These are phyloP conservation scores for Bovichtus diacanthus DNA, from an alignment of 2,797 vertebrate genomes.

Conservation along the genomic window DNA sequence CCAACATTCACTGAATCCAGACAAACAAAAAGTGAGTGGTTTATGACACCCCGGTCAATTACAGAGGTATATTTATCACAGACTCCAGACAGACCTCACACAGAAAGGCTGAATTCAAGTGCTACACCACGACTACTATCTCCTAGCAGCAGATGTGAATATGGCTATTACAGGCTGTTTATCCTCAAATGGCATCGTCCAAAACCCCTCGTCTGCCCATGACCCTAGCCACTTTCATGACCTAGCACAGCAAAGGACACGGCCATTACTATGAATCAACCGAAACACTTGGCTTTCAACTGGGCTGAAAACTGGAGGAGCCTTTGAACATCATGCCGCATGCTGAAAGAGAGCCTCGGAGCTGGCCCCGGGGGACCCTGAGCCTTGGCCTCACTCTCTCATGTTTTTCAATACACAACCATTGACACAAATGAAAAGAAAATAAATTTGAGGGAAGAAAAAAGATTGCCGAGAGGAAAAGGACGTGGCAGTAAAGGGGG, in stretches of 20 bases:
- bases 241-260: constrained; percentile 52
- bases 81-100: constrained; percentile 52
- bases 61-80: constrained; percentile 68
- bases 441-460: constrained; percentile 51
- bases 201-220: constrained; percentile 28
- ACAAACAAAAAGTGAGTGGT: constrained; percentile 61
- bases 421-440: constrained; percentile 72
- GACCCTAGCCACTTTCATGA: constrained; percentile 45
- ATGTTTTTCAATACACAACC: constrained; percentile 77
- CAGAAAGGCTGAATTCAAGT: constrained; percentile 36
- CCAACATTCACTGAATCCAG: constrained; percentile 50
- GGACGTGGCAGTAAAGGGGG: constrained; percentile 48
- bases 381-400: constrained; percentile 57
- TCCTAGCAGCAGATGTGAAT: constrained; percentile 59
- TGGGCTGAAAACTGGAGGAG: constrained; percentile 54
- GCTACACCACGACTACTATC: constrained; percentile 46
- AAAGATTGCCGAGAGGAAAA: constrained; percentile 45
- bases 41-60: constrained; percentile 70
- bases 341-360: constrained; percentile 60
- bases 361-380: constrained; percentile 51
- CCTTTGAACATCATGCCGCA: constrained; percentile 70
- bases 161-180: constrained; percentile 40
- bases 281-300: constrained; percentile 71
- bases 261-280: constrained; percentile 64
- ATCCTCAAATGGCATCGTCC: constrained; percentile 44